phyloP scores from a whole-genome alignment of 2,888 invertebrate species.

The Nephrotoma flavescens region DNA sequence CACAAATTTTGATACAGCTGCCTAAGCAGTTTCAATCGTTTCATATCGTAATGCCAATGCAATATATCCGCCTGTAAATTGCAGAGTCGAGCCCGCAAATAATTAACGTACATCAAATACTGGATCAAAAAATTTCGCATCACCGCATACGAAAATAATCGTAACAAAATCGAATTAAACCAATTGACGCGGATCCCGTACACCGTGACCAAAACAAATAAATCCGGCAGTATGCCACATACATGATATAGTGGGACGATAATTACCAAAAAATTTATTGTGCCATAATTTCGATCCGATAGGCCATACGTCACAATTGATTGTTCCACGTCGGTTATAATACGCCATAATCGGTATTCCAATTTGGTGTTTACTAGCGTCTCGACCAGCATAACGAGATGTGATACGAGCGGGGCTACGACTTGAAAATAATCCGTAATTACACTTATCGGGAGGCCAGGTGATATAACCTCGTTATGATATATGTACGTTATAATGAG shows the following conservation, averaged over 20 bases:
- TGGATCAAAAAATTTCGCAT: background rate
- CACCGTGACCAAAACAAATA: background rate
- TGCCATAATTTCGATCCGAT: background rate
- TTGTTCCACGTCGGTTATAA: background rate
- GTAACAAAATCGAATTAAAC: background rate
- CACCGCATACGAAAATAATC: background rate
- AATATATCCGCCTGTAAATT: background rate
- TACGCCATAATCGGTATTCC: background rate
- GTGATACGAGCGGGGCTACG: background rate
- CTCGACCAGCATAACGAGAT: background rate
- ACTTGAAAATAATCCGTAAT: background rate
- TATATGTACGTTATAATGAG: background rate
- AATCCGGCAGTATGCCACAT: background rate
- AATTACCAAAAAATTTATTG: background rate
- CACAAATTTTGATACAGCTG: background rate
- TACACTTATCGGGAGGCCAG: background rate
- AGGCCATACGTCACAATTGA: background rate
- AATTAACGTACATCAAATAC: background rate
- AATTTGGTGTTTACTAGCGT: background rate
- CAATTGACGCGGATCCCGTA: background rate
- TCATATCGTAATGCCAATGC: background rate
- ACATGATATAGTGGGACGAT: background rate
- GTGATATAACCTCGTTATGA: background rate
- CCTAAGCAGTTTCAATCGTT: background rate
- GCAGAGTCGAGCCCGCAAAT: background rate